phyloP scores from a whole-genome alignment of 2,797 vertebrate species.

The Merluccius polli region DNA sequence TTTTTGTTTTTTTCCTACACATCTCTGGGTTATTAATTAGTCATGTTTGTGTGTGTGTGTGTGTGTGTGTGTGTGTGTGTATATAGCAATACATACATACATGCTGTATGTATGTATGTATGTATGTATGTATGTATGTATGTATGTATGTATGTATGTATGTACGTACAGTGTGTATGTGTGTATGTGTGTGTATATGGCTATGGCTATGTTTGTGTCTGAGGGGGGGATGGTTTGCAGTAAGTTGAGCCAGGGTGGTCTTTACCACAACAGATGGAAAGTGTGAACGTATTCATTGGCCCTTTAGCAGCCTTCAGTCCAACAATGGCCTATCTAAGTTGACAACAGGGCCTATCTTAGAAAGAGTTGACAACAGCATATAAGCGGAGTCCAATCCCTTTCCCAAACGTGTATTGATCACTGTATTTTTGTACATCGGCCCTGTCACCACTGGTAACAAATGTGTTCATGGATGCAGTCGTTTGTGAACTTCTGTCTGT shows the following conservation, averaged over 20 bases:
- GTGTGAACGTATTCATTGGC: slow-evolving; percentile 56
- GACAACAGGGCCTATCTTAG: too few relatives aligned
- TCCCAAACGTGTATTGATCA: slow-evolving; percentile 45
- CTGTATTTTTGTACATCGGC: neutral
- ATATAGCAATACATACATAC: neutral
- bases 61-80: neutral
- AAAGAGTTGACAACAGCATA: slow-evolving; percentile 19
- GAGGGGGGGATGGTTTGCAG: slow-evolving; percentile 55
- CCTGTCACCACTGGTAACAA: neutral
- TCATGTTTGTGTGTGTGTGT: neutral
- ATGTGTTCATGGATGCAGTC: slow-evolving; percentile 37
- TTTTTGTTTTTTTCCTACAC: neutral
- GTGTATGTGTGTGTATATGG: slow-evolving; percentile 22
- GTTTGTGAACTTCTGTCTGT: slow-evolving; percentile 8
- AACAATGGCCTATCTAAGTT: slow-evolving; percentile 7
- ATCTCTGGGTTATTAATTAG: neutral
- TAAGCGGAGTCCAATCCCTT: slow-evolving; percentile 20
- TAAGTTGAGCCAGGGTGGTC: slow-evolving; percentile 63
- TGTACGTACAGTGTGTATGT: too few relatives aligned
- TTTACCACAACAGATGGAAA: slow-evolving; percentile 67
- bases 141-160: neutral
- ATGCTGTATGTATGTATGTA: neutral
- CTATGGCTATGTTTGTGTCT: slow-evolving; percentile 16
- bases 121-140: neutral
- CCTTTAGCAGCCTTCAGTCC: slow-evolving; percentile 36